Conservation (phyloP, 2,888 invertebrate species). For the Sarcophaga caerulescens region DNA sequence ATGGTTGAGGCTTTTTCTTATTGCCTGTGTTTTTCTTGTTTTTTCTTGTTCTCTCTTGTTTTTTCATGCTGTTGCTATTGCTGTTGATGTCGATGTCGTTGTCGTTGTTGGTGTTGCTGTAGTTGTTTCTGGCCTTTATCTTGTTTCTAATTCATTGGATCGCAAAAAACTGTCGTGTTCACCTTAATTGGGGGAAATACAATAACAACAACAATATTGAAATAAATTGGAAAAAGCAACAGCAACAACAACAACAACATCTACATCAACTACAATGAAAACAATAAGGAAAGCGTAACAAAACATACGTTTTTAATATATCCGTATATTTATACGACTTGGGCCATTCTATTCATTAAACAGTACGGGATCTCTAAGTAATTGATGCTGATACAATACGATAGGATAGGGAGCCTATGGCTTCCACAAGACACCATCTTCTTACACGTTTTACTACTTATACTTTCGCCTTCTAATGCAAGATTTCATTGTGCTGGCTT, state of each 20-base stretch:
- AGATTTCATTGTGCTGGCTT: no score
- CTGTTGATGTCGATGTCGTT: not conserved
- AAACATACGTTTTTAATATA: slow-evolving; percentile 36
- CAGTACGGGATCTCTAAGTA: not conserved
- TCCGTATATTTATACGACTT: not conserved
- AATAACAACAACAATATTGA: slow-evolving; percentile 27
- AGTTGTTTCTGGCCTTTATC: slow-evolving; percentile 69
- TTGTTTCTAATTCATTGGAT: slow-evolving; percentile 74
- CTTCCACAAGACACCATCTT: no score
- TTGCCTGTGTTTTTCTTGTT: not conserved
- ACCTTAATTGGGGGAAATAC: slow-evolving; percentile 73
- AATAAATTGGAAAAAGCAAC: not conserved
- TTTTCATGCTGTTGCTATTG: slow-evolving; percentile 11
- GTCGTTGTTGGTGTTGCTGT: slow-evolving; percentile 11
- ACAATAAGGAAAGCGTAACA: slow-evolving; percentile 33
- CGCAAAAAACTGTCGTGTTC: slow-evolving; percentile 70
- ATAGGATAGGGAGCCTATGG: not conserved
- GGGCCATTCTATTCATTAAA: not conserved
- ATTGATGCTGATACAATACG: no score
- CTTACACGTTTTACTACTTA: no score
- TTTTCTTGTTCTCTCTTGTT: slow-evolving; percentile 12
- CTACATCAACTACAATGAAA: slow-evolving; percentile 35
- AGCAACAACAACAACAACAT: not conserved
- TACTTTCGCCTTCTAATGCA: no score
- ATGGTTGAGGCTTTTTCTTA: slow-evolving; percentile 3